Percentiles rank a stretch among this genome's conserved stretches.
These are phyloP conservation scores for Phodopus roborovskii DNA, from an alignment of 2,113 vertebrate genomes.

Conservation along the genomic window DNA sequence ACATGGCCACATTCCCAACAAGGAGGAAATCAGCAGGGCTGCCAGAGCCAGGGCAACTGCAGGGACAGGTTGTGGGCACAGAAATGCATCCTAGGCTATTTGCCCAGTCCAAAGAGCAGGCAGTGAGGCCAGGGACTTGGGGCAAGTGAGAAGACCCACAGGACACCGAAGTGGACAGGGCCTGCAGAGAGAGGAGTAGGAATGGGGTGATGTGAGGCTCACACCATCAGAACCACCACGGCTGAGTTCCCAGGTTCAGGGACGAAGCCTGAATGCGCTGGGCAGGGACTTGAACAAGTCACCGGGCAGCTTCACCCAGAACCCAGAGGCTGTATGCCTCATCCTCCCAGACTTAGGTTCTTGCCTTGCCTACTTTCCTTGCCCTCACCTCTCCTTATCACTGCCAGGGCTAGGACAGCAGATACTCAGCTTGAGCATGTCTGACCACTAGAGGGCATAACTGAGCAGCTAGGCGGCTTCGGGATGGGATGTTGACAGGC, in stretches of 20 bases:
- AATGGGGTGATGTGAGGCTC: fast-evolving
- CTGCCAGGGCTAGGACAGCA: background rate
- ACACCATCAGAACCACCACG: fast-evolving
- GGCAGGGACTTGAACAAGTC: background rate
- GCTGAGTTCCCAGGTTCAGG: background rate
- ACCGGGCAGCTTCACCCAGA: background rate
- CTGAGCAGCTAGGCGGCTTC: background rate
- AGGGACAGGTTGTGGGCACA: background rate
- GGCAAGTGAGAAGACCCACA: too few relatives aligned
- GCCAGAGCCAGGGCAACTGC: background rate
- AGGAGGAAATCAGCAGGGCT: background rate
- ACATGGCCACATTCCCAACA: background rate
- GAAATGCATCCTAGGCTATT: background rate
- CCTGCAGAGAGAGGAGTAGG: background rate
- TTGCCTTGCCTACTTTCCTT: background rate
- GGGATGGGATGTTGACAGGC: conserved; percentile 81
- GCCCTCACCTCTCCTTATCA: too few relatives aligned
- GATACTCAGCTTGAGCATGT: fast-evolving
- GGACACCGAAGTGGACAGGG: fast-evolving
- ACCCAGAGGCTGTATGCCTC: background rate
- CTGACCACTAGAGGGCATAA: background rate
- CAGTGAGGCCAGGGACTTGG: too few relatives aligned
- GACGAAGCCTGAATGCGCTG: too few relatives aligned
- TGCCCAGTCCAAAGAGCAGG: fast-evolving
- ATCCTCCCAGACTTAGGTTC: background rate